Base-by-base conservation (phyloP, 2,888 invertebrate species). In the Hemistola chrysoprasaria region DNA sequence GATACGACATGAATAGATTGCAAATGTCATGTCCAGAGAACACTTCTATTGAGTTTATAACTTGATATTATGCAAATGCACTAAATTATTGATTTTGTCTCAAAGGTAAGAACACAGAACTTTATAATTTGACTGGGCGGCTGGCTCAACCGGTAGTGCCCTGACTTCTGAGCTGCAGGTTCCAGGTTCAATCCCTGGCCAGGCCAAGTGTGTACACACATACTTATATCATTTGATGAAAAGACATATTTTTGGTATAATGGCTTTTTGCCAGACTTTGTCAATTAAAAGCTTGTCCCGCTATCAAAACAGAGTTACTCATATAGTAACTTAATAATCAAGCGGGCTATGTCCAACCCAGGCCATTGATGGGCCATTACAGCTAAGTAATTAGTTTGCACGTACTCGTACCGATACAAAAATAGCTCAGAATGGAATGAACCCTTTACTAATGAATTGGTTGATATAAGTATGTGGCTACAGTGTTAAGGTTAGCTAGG, bases 361-460 rank as follows among this genome's bases (percentile, higher is more conserved):
- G 44, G 26, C 33, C 35, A 49, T 47, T 42, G 39, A 41, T 42
- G 41, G 16, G 33, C 36, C 26, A 42, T 42, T 36, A 41, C 31
- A 41, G 47, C 27, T 54, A 56, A 53, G 53, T 61, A 61, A 61
- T 61, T 61, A 53, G 26, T 30, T 22, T 11, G 32, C 31, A 27
- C 8, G 11, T 4, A 16, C 11, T 29, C 8, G 11, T 4, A 16
- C 11, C 32, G 27, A n/a, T 7, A 22, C 41, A 22, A 22, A 28
- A 32, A 36, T 42, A 41, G 35, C 30, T 30, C 22, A 35, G 20
- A 36, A 35, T 41, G 31, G 30, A 41, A 22, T 7, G 9, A 41
- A 35, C 40, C 40, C 35, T 35, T 39, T 44, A 32, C 10, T 31
- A 37, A 34, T 25, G 6, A 49, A 49, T 46, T 51, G 47, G 16